Percentiles rank a stretch among this genome's conserved stretches.
Evolutionary conservation across 2,888 invertebrate species (phyloP).

Genomic region (Diaperis boleti): DNA sequence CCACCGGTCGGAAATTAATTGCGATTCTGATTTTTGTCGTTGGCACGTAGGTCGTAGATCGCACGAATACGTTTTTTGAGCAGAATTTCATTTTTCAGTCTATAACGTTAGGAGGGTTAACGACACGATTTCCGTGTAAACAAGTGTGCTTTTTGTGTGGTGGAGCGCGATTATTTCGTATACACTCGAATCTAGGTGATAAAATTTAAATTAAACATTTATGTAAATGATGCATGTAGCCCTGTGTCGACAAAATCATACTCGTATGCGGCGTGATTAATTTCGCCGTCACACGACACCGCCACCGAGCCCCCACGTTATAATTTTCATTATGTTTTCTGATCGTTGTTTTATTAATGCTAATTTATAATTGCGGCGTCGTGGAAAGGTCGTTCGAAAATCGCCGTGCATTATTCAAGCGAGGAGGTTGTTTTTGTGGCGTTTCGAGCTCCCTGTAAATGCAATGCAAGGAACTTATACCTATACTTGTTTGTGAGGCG

Average conservation of each 20-base stretch:
- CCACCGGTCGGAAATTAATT: too few relatives aligned
- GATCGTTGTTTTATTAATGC: slow-evolving; percentile 45
- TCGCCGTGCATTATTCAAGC: too few relatives aligned
- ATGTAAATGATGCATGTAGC: slow-evolving; percentile 53
- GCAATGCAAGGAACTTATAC: too few relatives aligned
- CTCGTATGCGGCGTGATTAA: slow-evolving; percentile 51
- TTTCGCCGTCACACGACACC: slow-evolving; percentile 49
- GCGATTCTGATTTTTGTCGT: too few relatives aligned
- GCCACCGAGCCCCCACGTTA: slow-evolving; percentile 45
- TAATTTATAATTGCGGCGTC: slow-evolving; percentile 30
- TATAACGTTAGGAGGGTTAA: slow-evolving; percentile 50
- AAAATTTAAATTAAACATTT: slow-evolving; percentile 55
- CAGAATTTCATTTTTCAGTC: background rate
- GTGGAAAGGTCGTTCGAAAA: slow-evolving; percentile 4
- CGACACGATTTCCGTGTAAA: slow-evolving; percentile 52
- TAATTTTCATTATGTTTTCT: slow-evolving; percentile 45
- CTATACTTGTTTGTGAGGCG: too few relatives aligned
- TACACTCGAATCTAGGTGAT: slow-evolving; percentile 51
- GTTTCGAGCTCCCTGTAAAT: too few relatives aligned
- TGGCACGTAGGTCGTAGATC: too few relatives aligned
- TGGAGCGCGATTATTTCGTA: slow-evolving; percentile 47
- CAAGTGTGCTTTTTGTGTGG: slow-evolving; percentile 48
- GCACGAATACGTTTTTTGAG: too few relatives aligned
- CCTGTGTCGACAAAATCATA: slow-evolving; percentile 53
- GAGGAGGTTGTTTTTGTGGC: too few relatives aligned